Base-by-base conservation (phyloP, 2,888 invertebrate species). In the Drosophila nigricruria region DNA sequence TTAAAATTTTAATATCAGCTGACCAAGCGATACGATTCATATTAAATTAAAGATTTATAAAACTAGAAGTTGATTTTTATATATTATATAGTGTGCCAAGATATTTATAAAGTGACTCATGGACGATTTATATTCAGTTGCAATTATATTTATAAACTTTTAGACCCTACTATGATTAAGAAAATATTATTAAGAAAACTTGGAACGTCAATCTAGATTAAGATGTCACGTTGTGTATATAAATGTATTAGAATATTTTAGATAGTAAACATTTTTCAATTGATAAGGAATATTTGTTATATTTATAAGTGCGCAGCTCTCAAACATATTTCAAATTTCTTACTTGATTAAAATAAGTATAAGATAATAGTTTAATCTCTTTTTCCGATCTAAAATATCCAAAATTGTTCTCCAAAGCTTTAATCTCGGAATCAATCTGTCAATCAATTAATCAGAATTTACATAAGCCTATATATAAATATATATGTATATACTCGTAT, bases 131-230 rank as follows among this genome's bases (percentile, higher is more conserved):
- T 12, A 25, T 54, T 23, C 25, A 54, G 9, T 5, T 14, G 18
- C 6, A 40, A 18, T 5, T 40, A 5, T 36, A 25, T n/a, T 53
- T 53, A n/a, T 25, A n/a, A n/a, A 8, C 14, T 12, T 27, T 14
- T n/a, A 25, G n/a, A 27, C 8, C 14, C 5, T 16, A 5, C 18
- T 23, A 34, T 34, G 27, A 27, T n/a, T 47, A 27, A 25, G 42
- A 45, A 16, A 25, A 23, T 52, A 52, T 34, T 27, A n/a, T 25
- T 45, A 27, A 45, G 52, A 52, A 32, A 32, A 32, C 23, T 34
- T 34, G 2, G 16, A 12, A 23, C 16, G 16, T 34, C 20, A 23
- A 34, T 10, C 23, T 16, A 34, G 20, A 34, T 50, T 34, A 10
- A 9, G 4, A 16, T 34, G 10, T 6, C 3, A 18, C 12, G 18